A percentile compares a stretch with the other conserved stretches of the same genome.
These are phyloP conservation scores for Grantiella picta DNA, from an alignment of 2,113 vertebrate genomes.

Conservation along the genomic window DNA sequence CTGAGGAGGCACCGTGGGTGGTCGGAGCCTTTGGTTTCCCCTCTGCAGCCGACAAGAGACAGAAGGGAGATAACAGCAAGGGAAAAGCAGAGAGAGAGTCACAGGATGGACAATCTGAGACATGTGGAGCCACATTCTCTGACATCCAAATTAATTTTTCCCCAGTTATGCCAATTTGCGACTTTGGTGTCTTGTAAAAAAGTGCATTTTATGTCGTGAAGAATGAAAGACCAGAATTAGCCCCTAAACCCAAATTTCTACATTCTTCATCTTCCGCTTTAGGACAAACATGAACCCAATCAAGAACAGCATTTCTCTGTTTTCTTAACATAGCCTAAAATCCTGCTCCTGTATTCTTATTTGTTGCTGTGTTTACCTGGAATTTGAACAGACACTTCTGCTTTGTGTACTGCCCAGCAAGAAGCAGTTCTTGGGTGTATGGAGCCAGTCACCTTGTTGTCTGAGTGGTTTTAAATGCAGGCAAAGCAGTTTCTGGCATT, in stretches of 20 bases:
- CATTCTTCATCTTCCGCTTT: not conserved
- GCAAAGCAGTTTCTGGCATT: not conserved
- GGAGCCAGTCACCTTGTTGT: not conserved
- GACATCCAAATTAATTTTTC: not conserved
- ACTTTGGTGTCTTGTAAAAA: not conserved
- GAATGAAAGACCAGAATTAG: not conserved
- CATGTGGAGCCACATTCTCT: not conserved
- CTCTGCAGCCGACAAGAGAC: not conserved
- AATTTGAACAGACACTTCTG: not conserved
- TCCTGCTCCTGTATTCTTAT: not conserved
- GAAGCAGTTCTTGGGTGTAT: not conserved
- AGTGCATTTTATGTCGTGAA: accelerated
- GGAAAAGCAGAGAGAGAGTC: not conserved
- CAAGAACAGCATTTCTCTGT: not conserved
- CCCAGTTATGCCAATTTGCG: not conserved
- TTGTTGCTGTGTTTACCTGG: not conserved
- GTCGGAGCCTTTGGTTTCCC: slow-evolving; percentile 16
- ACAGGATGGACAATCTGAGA: not conserved
- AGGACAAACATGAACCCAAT: not conserved
- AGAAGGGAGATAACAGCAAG: slow-evolving; percentile 4
- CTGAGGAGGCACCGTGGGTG: slow-evolving; percentile 1
- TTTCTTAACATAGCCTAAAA: not conserved
- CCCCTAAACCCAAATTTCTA: not conserved
- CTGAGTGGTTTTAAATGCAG: not conserved
- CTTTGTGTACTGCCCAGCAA: not conserved